Conservation (phyloP, 2,797 vertebrate species). For the Chiloscyllium punctatum region DNA sequence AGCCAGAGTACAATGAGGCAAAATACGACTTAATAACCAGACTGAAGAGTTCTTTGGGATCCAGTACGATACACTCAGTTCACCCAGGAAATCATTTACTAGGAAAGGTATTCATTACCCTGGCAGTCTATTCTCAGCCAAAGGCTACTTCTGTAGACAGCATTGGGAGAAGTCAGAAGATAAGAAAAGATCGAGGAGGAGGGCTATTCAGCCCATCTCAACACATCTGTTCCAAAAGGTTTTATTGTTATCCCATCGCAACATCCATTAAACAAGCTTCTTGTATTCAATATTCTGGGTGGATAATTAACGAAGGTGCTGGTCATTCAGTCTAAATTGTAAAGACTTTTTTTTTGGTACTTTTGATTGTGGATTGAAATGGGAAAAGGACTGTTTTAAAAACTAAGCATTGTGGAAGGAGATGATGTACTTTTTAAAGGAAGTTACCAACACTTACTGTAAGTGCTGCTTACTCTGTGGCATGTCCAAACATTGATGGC, state of each 20-base stretch:
- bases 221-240: neutral
- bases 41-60: neutral
- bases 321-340: neutral
- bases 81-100: slow-evolving; percentile 15
- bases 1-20: neutral
- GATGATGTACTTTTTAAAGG: no score
- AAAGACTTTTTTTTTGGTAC: no score
- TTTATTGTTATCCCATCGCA: no score
- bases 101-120: neutral
- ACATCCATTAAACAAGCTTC: neutral
- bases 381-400: no score
- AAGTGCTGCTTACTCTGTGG: no score
- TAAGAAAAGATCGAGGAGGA: neutral
- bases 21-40: neutral
- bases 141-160: neutral
- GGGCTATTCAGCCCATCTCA: neutral
- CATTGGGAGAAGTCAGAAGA: neutral
- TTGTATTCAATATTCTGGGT: neutral
- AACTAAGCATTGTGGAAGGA: no score
- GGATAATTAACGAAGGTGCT: no score
- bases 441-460: no score
- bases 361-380: no score
- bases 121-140: neutral
- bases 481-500: no score
- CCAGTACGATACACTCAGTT: neutral